Base-by-base conservation (phyloP, 2,113 vertebrate genomes). In the Cairina moschata region DNA sequence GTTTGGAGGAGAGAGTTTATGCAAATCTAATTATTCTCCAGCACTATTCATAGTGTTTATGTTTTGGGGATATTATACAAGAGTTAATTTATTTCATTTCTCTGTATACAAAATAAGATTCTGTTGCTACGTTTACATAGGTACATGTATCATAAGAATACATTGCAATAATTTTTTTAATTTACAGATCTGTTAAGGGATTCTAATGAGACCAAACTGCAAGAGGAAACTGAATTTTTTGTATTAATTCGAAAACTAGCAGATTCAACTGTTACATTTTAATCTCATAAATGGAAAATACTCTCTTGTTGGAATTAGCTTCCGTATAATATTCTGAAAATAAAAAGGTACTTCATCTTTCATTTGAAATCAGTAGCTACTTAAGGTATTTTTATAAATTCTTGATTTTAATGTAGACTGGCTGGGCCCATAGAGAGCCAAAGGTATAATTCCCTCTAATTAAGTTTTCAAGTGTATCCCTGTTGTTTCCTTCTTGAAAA, bases 1-100 rank as follows among this genome's bases (percentile, higher is more conserved):
- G 77, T 87, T 91, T 67, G 73, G 63, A 92, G 77, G 74, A 87
- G 81, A 56, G 69, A 69, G 52, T 86, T 90, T 94, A 65, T 94
- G 88, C 65, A 95, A 87, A 67, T 40, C 58, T 93, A 89, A 95
- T 97, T 94, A 84, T 52, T 58, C 81, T 89, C 20, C 67, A 85
- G 83, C 77, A 80, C 77, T 56, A 65, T 89, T 94, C 40, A 38
- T 76, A 69, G 54, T 73, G 83, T 77, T 79, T 72, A 79, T 90
- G 69, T 87, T 94, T 89, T 88, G 74, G 62, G 44, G 31, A 82
- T 91, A 84, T 68, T 91, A 85, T 63, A 72, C 82, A 63, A 78
- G 71, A 83, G 62, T 83, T 90, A 79, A 94, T 91, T 88, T 95
- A 94, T 94, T 95, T 89, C 55, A 55, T 74, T 91, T 74, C 66